phyloP scores from a whole-genome alignment of 64 coral and sea anemone genomes.

The Pocillopora damicornis region DNA sequence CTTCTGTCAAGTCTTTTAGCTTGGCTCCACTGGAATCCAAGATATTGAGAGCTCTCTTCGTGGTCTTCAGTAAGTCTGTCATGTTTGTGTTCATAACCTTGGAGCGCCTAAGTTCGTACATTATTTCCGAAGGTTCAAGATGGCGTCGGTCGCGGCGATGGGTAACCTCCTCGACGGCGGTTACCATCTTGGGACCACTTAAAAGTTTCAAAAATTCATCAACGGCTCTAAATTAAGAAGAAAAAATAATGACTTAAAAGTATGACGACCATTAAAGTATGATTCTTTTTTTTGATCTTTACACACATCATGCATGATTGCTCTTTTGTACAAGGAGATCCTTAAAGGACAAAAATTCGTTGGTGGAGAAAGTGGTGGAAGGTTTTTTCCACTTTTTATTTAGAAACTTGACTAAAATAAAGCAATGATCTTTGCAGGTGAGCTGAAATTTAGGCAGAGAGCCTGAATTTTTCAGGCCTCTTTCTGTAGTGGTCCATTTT shows the following conservation, averaged over 20 bases:
- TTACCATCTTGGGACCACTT: background rate
- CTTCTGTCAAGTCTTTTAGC: constrained; percentile 16
- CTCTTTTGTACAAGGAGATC: no score
- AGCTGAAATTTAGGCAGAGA: no score
- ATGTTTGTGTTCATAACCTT: background rate
- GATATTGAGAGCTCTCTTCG: constrained; percentile 32
- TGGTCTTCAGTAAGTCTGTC: background rate
- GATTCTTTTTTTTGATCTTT: no score
- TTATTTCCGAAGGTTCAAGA: background rate
- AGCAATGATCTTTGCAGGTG: no score
- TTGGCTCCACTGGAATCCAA: constrained; percentile 13
- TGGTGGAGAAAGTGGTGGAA: no score
- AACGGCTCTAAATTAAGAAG: background rate
- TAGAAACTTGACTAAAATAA: no score
- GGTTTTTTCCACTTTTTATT: no score
- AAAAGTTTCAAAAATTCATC: constrained; percentile 29
- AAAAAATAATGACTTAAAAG: background rate
- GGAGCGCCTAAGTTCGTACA: background rate
- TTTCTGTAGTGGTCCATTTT: no score
- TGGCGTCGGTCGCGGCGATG: background rate
- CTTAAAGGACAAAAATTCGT: no score
- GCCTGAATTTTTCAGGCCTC: no score
- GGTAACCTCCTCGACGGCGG: background rate
- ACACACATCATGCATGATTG: no score
- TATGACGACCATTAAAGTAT: no score